These are phyloP conservation scores for Rynchops niger DNA, from an alignment of 2,113 vertebrate species.

Conservation along the genomic window DNA sequence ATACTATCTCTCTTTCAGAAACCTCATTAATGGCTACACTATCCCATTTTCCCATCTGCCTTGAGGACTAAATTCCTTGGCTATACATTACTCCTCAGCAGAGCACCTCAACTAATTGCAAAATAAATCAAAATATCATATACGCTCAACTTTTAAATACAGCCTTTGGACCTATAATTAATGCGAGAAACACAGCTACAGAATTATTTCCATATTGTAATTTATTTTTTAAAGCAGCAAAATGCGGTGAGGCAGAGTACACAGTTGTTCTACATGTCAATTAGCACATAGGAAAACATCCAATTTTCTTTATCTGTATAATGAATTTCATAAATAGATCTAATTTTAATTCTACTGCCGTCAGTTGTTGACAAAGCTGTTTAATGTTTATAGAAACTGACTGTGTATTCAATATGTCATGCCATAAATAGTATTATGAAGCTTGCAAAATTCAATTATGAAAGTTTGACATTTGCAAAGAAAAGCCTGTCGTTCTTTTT, in stretches of 20 bases:
- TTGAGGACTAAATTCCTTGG: background rate
- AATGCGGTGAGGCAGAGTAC: background rate
- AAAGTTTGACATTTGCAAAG: slow-evolving; percentile 15
- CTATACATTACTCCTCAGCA: background rate
- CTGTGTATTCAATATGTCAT: slow-evolving; percentile 2
- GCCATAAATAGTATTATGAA: slow-evolving; percentile 17
- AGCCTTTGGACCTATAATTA: background rate
- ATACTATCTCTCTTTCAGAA: background rate
- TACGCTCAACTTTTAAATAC: background rate
- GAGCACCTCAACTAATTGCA: background rate
- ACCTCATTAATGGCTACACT: background rate
- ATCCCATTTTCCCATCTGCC: background rate
- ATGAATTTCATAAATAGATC: slow-evolving; percentile 48
- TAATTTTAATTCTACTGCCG: slow-evolving; percentile 62
- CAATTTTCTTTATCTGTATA: slow-evolving; percentile 35
- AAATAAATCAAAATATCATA: slow-evolving; percentile 16
- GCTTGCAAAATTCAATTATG: slow-evolving; percentile 36
- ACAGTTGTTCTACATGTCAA: slow-evolving; percentile 24
- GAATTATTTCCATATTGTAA: background rate
- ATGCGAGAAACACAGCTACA: background rate
- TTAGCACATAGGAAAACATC: slow-evolving; percentile 40
- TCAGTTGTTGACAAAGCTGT: slow-evolving; percentile 48
- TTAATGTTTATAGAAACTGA: slow-evolving; percentile 50
- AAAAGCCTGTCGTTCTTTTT: background rate
- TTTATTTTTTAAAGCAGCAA: background rate